These are phyloP conservation scores for Drosophila differens DNA, from an alignment of 2,888 invertebrate species.

Conservation along the genomic window DNA sequence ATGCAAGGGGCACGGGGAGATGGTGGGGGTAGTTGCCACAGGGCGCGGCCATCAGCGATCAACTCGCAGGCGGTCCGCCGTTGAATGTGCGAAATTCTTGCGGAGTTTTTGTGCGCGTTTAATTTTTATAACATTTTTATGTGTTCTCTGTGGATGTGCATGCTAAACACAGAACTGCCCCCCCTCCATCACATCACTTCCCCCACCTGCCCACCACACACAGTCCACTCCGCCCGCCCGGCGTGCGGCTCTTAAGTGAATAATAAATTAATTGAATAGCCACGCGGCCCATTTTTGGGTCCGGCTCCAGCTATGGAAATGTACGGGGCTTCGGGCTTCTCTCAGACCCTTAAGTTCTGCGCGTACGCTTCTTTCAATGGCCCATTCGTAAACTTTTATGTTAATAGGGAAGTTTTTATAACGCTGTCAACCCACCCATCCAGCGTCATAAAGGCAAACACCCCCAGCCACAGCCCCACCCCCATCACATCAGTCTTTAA, in stretches of 20 bases:
- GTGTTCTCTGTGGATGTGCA: constrained; percentile 58
- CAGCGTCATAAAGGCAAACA: neutral
- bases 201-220: neutral
- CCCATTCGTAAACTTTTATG: constrained; percentile 64
- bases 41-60: constrained; percentile 48
- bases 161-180: constrained; percentile 43
- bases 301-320: neutral
- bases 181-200: neutral
- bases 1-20: neutral
- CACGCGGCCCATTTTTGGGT: constrained; percentile 66
- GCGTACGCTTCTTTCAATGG: constrained; percentile 24
- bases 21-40: constrained; percentile 1
- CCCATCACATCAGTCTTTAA: neutral
- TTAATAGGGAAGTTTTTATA: constrained; percentile 67
- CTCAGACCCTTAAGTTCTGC: constrained; percentile 6
- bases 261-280: constrained; percentile 80
- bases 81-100: constrained; percentile 74
- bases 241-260: constrained; percentile 72
- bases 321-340: constrained; percentile 1
- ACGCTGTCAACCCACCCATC: constrained; percentile 20
- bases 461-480: neutral
- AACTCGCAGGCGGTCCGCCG: constrained; percentile 39
- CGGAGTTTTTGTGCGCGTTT: constrained; percentile 63
- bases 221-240: constrained; percentile 14
- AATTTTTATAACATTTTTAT: constrained; percentile 81